A percentile compares a stretch with the other conserved stretches of the same genome.
phyloP scores from a whole-genome alignment of 1,140 invertebrate species.

The Reticulitermes speratus region DNA sequence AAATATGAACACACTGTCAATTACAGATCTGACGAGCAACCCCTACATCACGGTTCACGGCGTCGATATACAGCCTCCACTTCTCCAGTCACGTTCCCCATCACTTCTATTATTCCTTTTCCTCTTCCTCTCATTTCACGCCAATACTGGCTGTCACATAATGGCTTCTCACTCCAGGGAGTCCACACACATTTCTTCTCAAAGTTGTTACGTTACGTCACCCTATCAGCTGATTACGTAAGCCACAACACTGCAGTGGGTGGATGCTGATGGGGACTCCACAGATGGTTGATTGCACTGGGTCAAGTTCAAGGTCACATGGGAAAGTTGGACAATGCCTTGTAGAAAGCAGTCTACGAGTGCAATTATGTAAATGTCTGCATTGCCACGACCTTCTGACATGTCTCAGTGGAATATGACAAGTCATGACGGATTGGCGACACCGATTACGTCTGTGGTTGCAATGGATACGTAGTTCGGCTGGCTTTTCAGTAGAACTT shows the following conservation, averaged over 20 bases:
- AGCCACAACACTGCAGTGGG: background rate
- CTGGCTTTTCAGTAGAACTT: too few relatives aligned
- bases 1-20: background rate
- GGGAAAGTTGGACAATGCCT: background rate
- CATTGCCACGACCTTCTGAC: too few relatives aligned
- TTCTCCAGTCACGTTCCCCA: too few relatives aligned
- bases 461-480: too few relatives aligned
- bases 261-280: background rate
- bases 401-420: too few relatives aligned
- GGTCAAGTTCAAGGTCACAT: constrained; percentile 3
- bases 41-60: background rate
- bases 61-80: too few relatives aligned
- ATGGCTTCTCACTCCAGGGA: constrained; percentile 1
- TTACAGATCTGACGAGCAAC: background rate
- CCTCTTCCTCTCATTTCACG: background rate
- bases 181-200: background rate
- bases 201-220: background rate
- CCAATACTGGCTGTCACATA: background rate
- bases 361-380: background rate
- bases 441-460: too few relatives aligned
- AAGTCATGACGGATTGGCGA: too few relatives aligned
- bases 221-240: constrained; percentile 1
- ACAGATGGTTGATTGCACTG: background rate
- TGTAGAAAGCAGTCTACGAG: background rate
- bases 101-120: background rate